Conservation (phyloP, 1,140 invertebrate genomes). For the Drosophila sucinea region DNA sequence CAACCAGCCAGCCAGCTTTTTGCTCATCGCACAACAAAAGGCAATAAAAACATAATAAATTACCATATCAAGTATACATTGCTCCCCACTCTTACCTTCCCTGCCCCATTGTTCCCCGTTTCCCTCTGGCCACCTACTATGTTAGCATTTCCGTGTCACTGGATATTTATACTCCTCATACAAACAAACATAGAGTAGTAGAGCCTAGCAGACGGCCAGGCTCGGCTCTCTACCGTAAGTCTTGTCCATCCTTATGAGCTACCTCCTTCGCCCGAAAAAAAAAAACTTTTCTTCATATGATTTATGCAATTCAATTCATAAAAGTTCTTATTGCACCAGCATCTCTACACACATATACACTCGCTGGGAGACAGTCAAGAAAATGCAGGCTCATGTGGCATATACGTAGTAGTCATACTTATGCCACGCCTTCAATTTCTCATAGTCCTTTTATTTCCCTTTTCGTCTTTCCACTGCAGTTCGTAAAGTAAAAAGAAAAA, state of each 20-base stretch:
- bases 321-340: constrained; percentile 51
- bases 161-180: constrained; percentile 40
- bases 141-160: constrained; percentile 65
- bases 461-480: constrained; percentile 21
- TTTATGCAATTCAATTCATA: constrained; percentile 83
- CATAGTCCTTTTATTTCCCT: constrained; percentile 38
- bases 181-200: background rate
- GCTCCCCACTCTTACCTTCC: background rate
- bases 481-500: constrained; percentile 46
- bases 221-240: constrained; percentile 28
- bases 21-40: constrained; percentile 69
- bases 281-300: constrained; percentile 66
- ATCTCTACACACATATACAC: background rate
- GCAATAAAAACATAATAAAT: constrained; percentile 83
- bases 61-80: constrained; percentile 82
- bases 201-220: background rate
- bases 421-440: constrained; percentile 50
- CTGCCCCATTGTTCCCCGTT: background rate
- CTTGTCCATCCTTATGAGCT: background rate
- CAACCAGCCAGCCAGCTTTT: constrained; percentile 35
- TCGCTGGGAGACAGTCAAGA: background rate
- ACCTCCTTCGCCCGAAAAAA: constrained; percentile 20
- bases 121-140: constrained; percentile 38
- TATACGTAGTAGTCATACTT: constrained; percentile 18
- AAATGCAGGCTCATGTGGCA: constrained; percentile 26